Evolutionary conservation across 2,113 vertebrate genomes (phyloP), one percentile per base, ranked within the genome.

Genomic region (Zapus hudsonius): DNA sequence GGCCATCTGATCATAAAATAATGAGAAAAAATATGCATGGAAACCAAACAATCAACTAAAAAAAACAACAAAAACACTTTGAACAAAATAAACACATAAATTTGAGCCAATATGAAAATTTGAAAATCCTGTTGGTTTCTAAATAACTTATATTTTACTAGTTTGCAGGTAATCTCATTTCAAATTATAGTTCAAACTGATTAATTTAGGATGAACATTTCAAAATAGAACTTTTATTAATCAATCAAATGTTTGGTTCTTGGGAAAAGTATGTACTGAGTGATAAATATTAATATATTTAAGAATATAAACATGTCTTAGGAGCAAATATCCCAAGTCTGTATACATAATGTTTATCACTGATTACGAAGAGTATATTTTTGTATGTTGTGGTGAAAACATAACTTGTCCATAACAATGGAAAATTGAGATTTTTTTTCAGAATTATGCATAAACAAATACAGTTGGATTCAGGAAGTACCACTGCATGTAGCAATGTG

Each of bases 131-230:
- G n/a, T 33, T 79, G 16, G 4, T 25, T 66, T 72, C 74, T 57
- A 82, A 84, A 55, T 73, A 73, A 17, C 8, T 27, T 75, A 2
- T 69, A 7, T 67, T 20, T 33, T 27, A 59, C 5, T 36, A 69
- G 36, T 86, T 72, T 79, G 47, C 15, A 92, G 52, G 3, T 33
- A 42, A 74, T 86, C 19, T 36, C 64, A 87, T 84, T 94, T 80
- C 11, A 64, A 84, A 44, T 59, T 91, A 47, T 61, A 80, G 52
- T 94, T 93, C 38, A 81, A 44, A 83, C 36, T 69, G 29, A 87
- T 36, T 38, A 88, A 1, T 90, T 69, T 19, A n/a, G 2, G 57
- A 9, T 19, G 79, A 29, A 38, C 4, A 25, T 47, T 64, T 25
- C n/a, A 75, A 93, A 84, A 74, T 66, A 29, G 38, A n/a, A 75